Evolutionary conservation across 2,888 invertebrate species (phyloP), one percentile per base, ranked within the genome.

Genomic region (Lasioglossum leucozonium): DNA sequence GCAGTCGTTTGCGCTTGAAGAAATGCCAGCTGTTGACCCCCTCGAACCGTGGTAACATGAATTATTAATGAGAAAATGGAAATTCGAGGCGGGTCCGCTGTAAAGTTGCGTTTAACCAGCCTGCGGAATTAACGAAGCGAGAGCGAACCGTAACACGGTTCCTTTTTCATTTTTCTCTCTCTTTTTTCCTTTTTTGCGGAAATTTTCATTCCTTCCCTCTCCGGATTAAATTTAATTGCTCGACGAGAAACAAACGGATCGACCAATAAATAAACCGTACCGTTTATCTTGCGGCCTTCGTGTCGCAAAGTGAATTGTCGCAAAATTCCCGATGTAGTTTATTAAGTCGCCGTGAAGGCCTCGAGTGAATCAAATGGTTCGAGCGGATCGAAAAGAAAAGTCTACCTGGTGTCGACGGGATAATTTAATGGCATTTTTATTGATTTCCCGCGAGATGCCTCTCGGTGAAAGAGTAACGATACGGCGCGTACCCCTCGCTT

Each of bases 11-110:
- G 30, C 65, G 79, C 58, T 73, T 78, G 77, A 89, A 85, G 83
- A 80, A 83, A 86, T 71, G 81, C 73, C 82, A 78, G 72, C 79
- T 73, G 83, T 89, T 89, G 83, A 89, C 82, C 86, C 51, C 74
- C 76, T 75, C 72, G 77, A 85, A 78, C 83, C 78, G 44, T 67
- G 62, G 73, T 40, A 30, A 69, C 87, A 85, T 86, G 89, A 89
- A 89, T 89, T 89, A 89, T 89, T 86, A 84, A 86, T 86, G 89
- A 80, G 79, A 78, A 80, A 40, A 55, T 75, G 75, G 81, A 79
- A 79, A 82, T 81, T 74, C 72, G 71, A 37, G 69, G 74, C 55
- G 55, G 44, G 40, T n/a, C 47, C 73, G 79, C 75, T 78, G 79
- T 82, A 81, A 80, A 73, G 55, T 47, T 65, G 74, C 79, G 86